A percentile compares a stretch with the other conserved stretches of the same genome.
These are phyloP conservation scores for Trilocha varians DNA, from an alignment of 2,888 invertebrate species.

Conservation along the genomic window DNA sequence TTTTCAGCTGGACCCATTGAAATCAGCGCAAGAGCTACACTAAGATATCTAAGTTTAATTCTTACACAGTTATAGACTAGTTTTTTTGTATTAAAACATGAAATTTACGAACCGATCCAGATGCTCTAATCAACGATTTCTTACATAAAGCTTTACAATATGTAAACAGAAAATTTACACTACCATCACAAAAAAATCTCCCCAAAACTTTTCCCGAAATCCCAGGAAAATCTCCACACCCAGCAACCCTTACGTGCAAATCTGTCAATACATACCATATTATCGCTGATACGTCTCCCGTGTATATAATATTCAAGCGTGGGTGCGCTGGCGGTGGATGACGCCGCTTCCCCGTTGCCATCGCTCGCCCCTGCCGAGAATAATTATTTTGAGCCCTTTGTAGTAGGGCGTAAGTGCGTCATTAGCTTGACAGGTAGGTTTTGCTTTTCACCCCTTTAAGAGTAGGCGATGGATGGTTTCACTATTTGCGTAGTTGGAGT, in stretches of 20 bases:
- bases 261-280: slow-evolving; percentile 78
- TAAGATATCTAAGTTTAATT: too few species aligned
- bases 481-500: slow-evolving; percentile 5
- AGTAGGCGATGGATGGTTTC: background rate
- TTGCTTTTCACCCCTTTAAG: background rate
- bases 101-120: too few species aligned
- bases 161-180: too few species aligned
- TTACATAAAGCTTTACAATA: too few species aligned
- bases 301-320: slow-evolving; percentile 93
- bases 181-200: too few species aligned
- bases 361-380: slow-evolving; percentile 28
- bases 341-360: slow-evolving; percentile 43
- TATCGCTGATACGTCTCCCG: slow-evolving; percentile 93
- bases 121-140: too few species aligned
- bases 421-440: background rate
- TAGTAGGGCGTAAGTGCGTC: background rate
- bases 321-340: slow-evolving; percentile 65
- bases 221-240: too few species aligned
- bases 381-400: background rate
- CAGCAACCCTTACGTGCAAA: background rate
- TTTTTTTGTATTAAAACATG: too few species aligned
- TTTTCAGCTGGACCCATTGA: too few species aligned
- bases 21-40: too few species aligned
- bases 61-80: too few species aligned
- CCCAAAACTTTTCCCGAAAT: too few species aligned